Percentiles rank a stretch among this genome's conserved stretches.
Conservation (phyloP, 2,797 vertebrate genomes). For the Sitta carolinensis region DNA sequence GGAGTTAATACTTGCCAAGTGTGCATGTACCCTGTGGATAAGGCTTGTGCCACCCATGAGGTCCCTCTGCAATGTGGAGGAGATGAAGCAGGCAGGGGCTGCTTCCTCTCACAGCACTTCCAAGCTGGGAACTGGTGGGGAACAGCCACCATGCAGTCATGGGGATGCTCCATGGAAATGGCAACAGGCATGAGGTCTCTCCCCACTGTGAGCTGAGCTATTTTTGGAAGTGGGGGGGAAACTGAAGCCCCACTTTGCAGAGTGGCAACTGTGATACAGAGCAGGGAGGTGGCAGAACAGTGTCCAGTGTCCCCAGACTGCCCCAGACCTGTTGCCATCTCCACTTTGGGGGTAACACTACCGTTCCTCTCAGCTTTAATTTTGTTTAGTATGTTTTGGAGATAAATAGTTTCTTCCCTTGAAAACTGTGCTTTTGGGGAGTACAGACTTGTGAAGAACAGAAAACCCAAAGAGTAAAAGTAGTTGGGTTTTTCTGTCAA, state of each 20-base stretch:
- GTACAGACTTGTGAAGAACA: background rate
- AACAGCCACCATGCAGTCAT: accelerated
- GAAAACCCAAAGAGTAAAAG: background rate
- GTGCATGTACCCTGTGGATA: accelerated
- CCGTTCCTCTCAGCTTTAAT: background rate
- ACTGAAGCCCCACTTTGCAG: background rate
- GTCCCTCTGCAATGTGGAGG: background rate
- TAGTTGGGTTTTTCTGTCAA: background rate
- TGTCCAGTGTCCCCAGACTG: background rate
- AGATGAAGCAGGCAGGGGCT: accelerated
- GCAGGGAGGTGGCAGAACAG: background rate
- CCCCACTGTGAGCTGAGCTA: background rate
- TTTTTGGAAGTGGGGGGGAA: background rate
- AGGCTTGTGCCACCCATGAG: accelerated
- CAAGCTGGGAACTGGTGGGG: background rate
- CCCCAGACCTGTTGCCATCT: background rate
- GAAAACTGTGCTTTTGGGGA: background rate
- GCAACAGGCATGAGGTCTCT: accelerated
- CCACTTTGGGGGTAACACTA: accelerated
- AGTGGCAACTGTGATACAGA: accelerated
- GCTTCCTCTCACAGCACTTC: background rate
- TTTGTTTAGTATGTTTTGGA: background rate
- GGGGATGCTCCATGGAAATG: background rate
- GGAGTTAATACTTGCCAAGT: background rate
- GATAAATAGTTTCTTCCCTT: background rate